Evolutionary conservation across 2,888 invertebrate genomes (phyloP).

Genomic region (Tachystola acroxantha): DNA sequence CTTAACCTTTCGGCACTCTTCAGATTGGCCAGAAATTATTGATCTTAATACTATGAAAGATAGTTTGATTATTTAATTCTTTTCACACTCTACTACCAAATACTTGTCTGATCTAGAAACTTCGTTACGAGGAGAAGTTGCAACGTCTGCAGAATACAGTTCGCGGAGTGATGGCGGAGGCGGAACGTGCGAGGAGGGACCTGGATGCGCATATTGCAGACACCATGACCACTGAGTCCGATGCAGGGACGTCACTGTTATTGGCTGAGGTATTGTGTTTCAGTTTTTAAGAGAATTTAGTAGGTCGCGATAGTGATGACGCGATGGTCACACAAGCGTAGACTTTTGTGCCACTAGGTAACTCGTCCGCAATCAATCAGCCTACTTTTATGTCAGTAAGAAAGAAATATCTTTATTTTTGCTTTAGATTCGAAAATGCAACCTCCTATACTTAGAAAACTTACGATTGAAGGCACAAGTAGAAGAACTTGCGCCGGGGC

Average conservation of each 20-base stretch:
- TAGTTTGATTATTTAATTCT: too few species aligned
- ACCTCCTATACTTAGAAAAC: slow-evolving; percentile 55
- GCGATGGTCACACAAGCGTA: too few species aligned
- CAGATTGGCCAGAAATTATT: too few species aligned
- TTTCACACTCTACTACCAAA: too few species aligned
- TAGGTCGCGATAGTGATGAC: neutral
- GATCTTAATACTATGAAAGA: too few species aligned
- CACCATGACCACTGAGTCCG: slow-evolving; percentile 32
- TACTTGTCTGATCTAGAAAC: too few species aligned
- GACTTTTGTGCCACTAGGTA: too few species aligned
- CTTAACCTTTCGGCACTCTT: too few species aligned
- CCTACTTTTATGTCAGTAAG: too few species aligned
- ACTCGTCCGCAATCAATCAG: too few species aligned
- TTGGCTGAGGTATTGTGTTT: slow-evolving; percentile 44
- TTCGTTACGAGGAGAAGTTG: slow-evolving; percentile 39
- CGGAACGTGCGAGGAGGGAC: slow-evolving; percentile 38
- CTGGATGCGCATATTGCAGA: slow-evolving; percentile 40
- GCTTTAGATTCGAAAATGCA: slow-evolving; percentile 64
- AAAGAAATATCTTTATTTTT: too few species aligned
- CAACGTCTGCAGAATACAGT: slow-evolving; percentile 34
- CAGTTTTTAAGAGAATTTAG: neutral
- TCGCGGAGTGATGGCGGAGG: slow-evolving; percentile 36
- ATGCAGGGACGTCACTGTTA: slow-evolving; percentile 42
- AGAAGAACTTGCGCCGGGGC: slow-evolving; percentile 34
- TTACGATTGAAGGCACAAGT: slow-evolving; percentile 47